Percentiles rank a stretch among this genome's conserved stretches.
Conservation (phyloP, 2,797 vertebrate genomes). For the Pangasius larnaudii region DNA sequence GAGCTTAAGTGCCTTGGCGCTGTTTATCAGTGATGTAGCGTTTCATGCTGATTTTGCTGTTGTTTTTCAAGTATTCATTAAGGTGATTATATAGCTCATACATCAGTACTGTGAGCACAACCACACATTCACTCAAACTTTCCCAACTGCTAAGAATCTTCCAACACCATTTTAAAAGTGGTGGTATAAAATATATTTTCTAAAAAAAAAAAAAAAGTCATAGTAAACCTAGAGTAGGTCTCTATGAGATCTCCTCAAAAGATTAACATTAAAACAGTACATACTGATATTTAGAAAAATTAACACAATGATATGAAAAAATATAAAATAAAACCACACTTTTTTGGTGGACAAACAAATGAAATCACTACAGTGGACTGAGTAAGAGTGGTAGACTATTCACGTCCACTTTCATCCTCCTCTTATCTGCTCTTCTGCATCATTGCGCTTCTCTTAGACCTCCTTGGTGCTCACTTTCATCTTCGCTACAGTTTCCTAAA, state of each 20-base stretch:
- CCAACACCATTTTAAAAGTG: background rate
- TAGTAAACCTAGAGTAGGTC: background rate
- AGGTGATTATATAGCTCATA: background rate
- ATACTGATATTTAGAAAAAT: background rate
- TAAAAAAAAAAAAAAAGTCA: background rate
- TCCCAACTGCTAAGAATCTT: background rate
- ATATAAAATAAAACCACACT: conserved; percentile 14
- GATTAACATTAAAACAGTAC: background rate
- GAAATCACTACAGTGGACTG: conserved; percentile 8
- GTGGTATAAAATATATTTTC: conserved; percentile 2
- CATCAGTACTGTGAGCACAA: conserved; percentile 2
- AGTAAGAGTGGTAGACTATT: background rate
- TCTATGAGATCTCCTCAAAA: background rate
- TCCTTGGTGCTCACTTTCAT: conserved; percentile 78
- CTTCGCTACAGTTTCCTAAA: conserved; percentile 82
- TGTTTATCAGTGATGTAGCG: conserved; percentile 2
- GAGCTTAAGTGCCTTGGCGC: background rate
- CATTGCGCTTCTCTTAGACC: conserved; percentile 65
- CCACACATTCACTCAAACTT: background rate
- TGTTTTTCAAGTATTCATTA: background rate
- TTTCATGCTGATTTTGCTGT: background rate
- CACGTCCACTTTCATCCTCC: background rate
- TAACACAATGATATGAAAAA: background rate
- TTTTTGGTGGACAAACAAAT: background rate
- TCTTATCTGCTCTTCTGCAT: background rate